These are phyloP conservation scores for Lasioglossum leucozonium DNA, from an alignment of 2,888 invertebrate species.

Conservation along the genomic window DNA sequence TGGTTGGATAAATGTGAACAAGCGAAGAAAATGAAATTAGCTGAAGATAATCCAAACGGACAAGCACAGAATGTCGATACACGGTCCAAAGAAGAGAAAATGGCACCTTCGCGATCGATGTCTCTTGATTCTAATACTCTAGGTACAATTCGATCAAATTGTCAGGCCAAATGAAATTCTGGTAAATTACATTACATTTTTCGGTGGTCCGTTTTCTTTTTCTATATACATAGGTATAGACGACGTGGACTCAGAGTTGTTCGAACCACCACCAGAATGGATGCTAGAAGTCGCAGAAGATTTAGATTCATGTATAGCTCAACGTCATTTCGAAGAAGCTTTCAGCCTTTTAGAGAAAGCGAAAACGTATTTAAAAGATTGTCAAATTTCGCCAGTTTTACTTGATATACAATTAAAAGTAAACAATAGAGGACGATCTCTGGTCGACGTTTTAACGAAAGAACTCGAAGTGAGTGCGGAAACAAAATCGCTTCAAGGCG, in stretches of 20 bases:
- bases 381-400: constrained; percentile 83
- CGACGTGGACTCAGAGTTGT: constrained; percentile 75
- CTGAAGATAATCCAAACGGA: constrained; percentile 86
- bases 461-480: constrained; percentile 96
- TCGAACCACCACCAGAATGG: constrained; percentile 91
- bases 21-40: constrained; percentile 92
- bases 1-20: constrained; percentile 97
- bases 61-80: constrained; percentile 22
- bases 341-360: constrained; percentile 91
- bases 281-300: constrained; percentile 96
- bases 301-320: constrained; percentile 96
- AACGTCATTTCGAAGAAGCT: constrained; percentile 97
- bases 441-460: constrained; percentile 94
- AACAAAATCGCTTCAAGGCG: constrained; percentile 93
- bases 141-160: constrained; percentile 63
- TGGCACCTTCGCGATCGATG: constrained; percentile 76
- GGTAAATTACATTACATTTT: constrained; percentile 25
- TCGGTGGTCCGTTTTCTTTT: constrained; percentile 24
- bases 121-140: constrained; percentile 79
- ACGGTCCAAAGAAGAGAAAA: constrained; percentile 84
- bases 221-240: constrained; percentile 67
- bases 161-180: neutral
- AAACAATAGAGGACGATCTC: constrained; percentile 87
- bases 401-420: constrained; percentile 85
- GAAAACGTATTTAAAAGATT: constrained; percentile 86